These are phyloP conservation scores for Chrysina gloriosa DNA, from an alignment of 2,888 invertebrate species.

Conservation along the genomic window DNA sequence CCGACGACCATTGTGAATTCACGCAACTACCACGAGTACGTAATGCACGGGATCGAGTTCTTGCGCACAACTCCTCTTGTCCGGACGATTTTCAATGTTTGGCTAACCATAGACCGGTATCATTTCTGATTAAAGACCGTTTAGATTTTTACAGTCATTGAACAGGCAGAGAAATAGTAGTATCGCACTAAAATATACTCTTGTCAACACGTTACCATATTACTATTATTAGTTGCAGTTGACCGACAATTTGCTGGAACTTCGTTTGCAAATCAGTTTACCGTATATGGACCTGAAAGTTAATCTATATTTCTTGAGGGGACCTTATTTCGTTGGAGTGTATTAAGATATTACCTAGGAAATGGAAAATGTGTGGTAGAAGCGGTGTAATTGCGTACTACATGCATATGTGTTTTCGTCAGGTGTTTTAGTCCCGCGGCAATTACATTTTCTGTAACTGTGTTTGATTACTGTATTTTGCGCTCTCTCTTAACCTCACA, in stretches of 20 bases:
- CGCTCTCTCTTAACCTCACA: too few species aligned
- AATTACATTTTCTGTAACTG: neutral
- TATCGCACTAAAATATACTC: constrained; percentile 7
- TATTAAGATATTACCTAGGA: constrained; percentile 5
- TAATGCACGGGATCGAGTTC: neutral
- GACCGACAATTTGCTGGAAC: constrained; percentile 6
- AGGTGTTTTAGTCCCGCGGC: neutral
- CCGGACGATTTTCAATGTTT: constrained; percentile 5
- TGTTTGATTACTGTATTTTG: neutral
- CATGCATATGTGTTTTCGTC: neutral
- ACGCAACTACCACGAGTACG: constrained; percentile 10
- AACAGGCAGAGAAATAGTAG: constrained; percentile 2
- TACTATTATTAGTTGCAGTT: constrained; percentile 14
- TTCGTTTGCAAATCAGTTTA: neutral
- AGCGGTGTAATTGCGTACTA: neutral
- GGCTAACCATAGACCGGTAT: constrained; percentile 28
- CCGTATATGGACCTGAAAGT: constrained; percentile 4
- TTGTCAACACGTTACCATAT: constrained; percentile 20
- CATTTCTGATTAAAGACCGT: constrained; percentile 28
- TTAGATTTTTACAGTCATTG: constrained; percentile 4
- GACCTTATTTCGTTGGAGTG: neutral
- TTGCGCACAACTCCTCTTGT: neutral
- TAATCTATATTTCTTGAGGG: neutral
- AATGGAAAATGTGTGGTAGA: neutral
- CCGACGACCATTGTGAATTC: constrained; percentile 12